Base-by-base conservation (phyloP, 2,888 invertebrate genomes). In the Microctonus hyperodae region DNA sequence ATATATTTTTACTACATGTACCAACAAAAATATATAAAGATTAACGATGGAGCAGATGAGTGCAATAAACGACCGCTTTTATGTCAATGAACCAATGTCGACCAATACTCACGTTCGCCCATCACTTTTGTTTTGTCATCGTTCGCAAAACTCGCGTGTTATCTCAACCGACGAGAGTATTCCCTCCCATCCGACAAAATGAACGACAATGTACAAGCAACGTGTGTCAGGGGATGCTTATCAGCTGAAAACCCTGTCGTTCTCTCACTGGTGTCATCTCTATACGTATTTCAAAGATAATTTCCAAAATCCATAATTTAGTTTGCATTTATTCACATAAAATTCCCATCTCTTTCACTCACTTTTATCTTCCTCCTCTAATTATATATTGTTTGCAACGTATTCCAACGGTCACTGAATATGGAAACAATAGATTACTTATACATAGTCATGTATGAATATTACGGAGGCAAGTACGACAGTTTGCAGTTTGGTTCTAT, bases 391-490 rank as follows among this genome's bases (percentile, higher is more conserved):
- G 40, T 25, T 23, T 22, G 16, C 37, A 69, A 68, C 68, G 58
- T 65, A 69, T 73, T 72, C 69, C 70, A 69, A 60, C 40, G 65
- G 33, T 64, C 68, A 65, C 64, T 68, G 72, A 7, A 44, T n/a
- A n/a, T 79, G 81, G 81, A 81, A 81, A 75, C 78, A 77, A 78
- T 79, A 77, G 79, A 76, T 78, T 28, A 77, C 69, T 25, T 10
- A 51, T 51, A 69, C 72, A 69, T 63, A 59, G 64, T 64, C 73
- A 74, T 48, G 58, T 37, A 55, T 53, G 56, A n/a, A 13, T 9
- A 48, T 61, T 48, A 28, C 28, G 37, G 37, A n/a, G 51, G 16
- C 56, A 57, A 53, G 35, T 23, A 20, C 35, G 55, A 53, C 50
- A 61, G 60, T 58, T 33, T 28, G 53, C 57, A 63, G 58, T 63